Percentiles rank a stretch among this genome's conserved stretches.
phyloP scores from a whole-genome alignment of 2,797 vertebrate species.

The Cynodonichthys magdalenae region DNA sequence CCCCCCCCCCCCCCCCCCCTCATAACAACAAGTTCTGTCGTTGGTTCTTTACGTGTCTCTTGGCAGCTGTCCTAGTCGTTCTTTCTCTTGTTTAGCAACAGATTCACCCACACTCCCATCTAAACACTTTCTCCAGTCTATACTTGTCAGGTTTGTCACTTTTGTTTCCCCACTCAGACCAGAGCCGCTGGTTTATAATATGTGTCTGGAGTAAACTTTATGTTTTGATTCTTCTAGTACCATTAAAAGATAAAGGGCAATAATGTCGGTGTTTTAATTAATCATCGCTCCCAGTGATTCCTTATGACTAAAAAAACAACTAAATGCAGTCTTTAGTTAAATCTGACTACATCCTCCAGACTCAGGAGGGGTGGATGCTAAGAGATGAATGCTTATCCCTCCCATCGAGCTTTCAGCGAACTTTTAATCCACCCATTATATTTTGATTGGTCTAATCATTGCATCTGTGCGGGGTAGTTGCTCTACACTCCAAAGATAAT shows the following conservation, averaged over 20 bases:
- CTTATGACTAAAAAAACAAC: conserved; percentile 2
- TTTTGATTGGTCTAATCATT: not conserved
- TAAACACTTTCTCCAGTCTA: too few relatives aligned
- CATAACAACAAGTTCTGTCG: too few relatives aligned
- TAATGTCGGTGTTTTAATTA: conserved; percentile 4
- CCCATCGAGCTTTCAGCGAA: not conserved
- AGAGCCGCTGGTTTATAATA: too few relatives aligned
- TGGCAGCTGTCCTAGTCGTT: too few relatives aligned
- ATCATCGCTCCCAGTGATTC: not conserved
- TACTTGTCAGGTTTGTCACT: too few relatives aligned
- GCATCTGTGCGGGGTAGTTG: not conserved
- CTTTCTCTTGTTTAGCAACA: too few relatives aligned
- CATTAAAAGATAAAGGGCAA: conserved; percentile 1
- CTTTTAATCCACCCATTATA: not conserved
- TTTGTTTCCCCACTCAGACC: too few relatives aligned
- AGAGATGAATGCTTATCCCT: conserved; percentile 2
- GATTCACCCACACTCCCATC: too few relatives aligned
- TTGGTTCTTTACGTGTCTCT: too few relatives aligned
- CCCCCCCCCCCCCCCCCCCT: too few relatives aligned
- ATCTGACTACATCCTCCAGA: not conserved
- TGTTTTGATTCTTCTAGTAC: too few relatives aligned
- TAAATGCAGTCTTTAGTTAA: not conserved
- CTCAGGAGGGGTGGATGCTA: not conserved
- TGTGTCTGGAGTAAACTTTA: too few relatives aligned
- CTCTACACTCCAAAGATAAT: not conserved